phyloP scores from a whole-genome alignment of 2,797 vertebrate species.

The Cuculus canorus region DNA sequence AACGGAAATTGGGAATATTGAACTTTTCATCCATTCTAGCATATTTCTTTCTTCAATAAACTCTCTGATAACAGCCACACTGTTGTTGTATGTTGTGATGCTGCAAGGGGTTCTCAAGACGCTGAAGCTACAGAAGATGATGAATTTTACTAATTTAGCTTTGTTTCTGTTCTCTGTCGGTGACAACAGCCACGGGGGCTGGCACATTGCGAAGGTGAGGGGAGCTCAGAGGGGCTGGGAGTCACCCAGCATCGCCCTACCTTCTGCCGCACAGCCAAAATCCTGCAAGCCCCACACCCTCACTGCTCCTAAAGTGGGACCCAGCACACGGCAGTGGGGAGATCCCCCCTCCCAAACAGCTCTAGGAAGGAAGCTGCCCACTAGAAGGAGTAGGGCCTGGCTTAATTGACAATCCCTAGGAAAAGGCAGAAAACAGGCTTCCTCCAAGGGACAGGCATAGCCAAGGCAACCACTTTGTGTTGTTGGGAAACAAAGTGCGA shows the following conservation, averaged over 20 bases:
- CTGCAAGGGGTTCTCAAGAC: neutral
- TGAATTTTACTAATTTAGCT: neutral
- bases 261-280: neutral
- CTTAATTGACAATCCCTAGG: neutral
- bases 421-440: neutral
- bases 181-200: accelerated
- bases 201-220: neutral
- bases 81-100: neutral
- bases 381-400: conserved; percentile 4
- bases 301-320: accelerated
- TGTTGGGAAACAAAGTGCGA: neutral
- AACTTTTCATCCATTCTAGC: neutral
- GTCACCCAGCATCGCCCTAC: accelerated
- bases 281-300: neutral
- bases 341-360: neutral
- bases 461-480: neutral
- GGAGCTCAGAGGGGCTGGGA: neutral
- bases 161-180: accelerated
- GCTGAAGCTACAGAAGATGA: neutral
- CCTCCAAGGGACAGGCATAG: neutral
- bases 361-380: conserved; percentile 20
- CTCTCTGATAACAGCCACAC: neutral
- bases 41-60: neutral
- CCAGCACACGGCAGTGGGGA: neutral
- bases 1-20: neutral